These are phyloP conservation scores for Pteromalus puparum DNA, from an alignment of 1,140 invertebrate species.

Conservation along the genomic window DNA sequence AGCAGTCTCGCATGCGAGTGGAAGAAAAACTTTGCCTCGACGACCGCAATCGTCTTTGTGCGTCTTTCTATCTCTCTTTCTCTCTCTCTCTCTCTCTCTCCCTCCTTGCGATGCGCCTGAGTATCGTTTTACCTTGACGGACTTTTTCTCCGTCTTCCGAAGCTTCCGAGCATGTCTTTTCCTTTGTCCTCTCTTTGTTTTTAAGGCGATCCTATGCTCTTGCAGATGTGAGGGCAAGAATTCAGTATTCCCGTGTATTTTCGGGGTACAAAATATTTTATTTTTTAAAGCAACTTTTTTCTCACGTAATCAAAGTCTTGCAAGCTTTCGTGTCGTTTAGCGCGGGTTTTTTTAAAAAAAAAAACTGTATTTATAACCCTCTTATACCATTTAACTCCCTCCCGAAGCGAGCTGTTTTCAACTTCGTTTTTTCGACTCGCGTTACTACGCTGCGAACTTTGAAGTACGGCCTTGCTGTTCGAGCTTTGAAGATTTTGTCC, in stretches of 20 bases:
- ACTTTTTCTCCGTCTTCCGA: not conserved
- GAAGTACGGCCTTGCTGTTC: not conserved
- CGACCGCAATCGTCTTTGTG: not conserved
- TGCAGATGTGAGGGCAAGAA: not conserved
- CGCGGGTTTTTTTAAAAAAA: no score
- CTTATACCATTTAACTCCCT: not conserved
- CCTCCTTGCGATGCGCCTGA: not conserved
- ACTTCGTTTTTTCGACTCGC: no score
- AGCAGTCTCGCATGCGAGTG: not conserved
- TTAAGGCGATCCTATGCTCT: not conserved
- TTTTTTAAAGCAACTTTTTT: not conserved
- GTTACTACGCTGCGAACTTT: not conserved
- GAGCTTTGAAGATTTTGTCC: not conserved
- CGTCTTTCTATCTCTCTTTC: not conserved
- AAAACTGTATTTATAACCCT: no score
- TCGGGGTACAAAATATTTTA: not conserved
- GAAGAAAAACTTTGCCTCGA: not conserved
- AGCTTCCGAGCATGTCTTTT: not conserved
- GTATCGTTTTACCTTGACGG: not conserved
- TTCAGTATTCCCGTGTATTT: no score
- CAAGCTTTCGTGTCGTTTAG: no score
- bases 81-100: not conserved
- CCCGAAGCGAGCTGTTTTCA: not conserved
- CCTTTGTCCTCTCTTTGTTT: not conserved
- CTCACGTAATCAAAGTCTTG: not conserved